Conservation (phyloP, 2,113 vertebrate species). For the Emydura subglobosa region DNA sequence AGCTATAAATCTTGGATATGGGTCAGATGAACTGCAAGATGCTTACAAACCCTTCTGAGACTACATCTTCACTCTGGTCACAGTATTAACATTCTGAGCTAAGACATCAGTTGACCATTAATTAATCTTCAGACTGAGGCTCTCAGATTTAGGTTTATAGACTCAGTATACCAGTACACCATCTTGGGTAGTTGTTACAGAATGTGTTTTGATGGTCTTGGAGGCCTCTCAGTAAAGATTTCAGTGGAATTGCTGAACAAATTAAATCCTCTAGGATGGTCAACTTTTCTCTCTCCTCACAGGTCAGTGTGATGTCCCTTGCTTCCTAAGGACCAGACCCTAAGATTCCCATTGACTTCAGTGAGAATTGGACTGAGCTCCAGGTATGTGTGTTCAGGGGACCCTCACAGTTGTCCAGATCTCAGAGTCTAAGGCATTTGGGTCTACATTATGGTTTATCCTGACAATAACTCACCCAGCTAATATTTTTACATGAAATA, state of each 20-base stretch:
- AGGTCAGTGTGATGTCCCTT: background rate
- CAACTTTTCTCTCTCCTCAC: constrained; percentile 12
- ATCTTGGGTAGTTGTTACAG: background rate
- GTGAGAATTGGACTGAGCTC: constrained; percentile 2
- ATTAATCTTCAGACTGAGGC: no score
- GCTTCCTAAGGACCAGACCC: constrained; percentile 1
- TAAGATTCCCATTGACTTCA: constrained; percentile 36
- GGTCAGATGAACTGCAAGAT: background rate
- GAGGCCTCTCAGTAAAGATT: background rate
- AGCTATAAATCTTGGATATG: background rate
- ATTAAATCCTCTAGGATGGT: background rate
- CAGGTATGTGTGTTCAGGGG: background rate
- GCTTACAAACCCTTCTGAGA: background rate
- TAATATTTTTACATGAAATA: background rate
- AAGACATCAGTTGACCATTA: background rate
- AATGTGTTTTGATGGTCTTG: background rate
- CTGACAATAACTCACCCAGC: background rate
- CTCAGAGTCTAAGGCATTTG: background rate
- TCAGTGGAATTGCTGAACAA: constrained; percentile 15
- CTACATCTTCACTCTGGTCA: background rate
- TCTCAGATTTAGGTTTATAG: no score
- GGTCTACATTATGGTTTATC: background rate
- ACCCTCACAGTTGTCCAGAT: background rate
- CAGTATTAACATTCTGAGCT: background rate
- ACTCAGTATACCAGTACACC: background rate